A percentile compares a stretch with the other conserved stretches of the same genome.
These are phyloP conservation scores for Machimus rusticus DNA, from an alignment of 2,888 invertebrate genomes.

Conservation along the genomic window DNA sequence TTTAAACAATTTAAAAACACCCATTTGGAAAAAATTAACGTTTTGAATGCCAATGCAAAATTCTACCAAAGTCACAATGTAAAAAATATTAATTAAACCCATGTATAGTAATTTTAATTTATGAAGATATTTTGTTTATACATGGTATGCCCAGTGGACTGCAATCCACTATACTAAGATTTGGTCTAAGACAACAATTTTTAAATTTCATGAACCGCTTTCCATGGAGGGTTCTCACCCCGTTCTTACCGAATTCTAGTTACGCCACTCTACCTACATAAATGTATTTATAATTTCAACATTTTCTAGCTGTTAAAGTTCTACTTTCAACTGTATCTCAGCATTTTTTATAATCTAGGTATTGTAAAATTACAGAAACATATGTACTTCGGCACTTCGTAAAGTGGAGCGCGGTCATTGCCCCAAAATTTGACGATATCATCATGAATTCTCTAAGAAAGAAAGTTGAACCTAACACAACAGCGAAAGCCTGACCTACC, in stretches of 20 bases:
- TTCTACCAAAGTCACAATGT: too few relatives aligned
- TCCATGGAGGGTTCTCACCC: not conserved
- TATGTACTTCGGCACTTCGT: not conserved
- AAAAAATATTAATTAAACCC: too few relatives aligned
- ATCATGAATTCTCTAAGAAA: conserved; percentile 28
- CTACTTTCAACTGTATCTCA: not conserved
- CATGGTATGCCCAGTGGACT: not conserved
- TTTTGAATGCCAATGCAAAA: too few relatives aligned
- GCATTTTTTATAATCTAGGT: not conserved
- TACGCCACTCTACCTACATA: not conserved
- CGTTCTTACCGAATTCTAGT: not conserved
- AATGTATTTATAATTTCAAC: not conserved
- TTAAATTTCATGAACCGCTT: too few relatives aligned
- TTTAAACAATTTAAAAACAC: too few relatives aligned
- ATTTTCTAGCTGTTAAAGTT: not conserved
- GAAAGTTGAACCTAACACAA: conserved; percentile 26
- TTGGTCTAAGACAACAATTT: not conserved
- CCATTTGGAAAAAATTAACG: too few relatives aligned
- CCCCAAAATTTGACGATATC: conserved; percentile 31
- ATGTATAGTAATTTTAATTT: not conserved
- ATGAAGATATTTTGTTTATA: not conserved
- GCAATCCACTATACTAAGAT: not conserved
- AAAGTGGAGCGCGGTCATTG: conserved; percentile 31
- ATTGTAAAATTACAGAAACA: not conserved
- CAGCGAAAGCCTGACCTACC: conserved; percentile 55